A percentile compares a stretch with the other conserved stretches of the same genome.
Conservation (phyloP, 2,888 invertebrate species). For the Eucera pruinosa region DNA sequence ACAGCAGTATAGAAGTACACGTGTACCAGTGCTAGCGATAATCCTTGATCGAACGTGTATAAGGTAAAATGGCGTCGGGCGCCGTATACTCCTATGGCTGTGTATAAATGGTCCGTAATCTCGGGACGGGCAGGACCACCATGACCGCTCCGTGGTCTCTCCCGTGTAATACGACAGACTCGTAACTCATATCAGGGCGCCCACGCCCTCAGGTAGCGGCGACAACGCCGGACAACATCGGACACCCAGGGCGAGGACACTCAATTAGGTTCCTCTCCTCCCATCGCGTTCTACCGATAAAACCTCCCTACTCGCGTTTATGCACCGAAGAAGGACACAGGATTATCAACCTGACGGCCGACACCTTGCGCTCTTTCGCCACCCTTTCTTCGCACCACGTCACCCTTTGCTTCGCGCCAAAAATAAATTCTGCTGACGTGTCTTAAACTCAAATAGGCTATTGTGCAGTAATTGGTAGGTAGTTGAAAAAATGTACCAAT, state of each 20-base stretch:
- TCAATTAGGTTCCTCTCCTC: constrained; percentile 80
- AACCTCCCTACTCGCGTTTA: constrained; percentile 58
- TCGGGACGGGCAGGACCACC: constrained; percentile 78
- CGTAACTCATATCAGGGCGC: constrained; percentile 84
- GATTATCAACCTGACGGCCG: constrained; percentile 51
- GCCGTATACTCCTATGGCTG: constrained; percentile 47
- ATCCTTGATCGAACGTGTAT: constrained; percentile 50
- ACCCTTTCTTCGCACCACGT: constrained; percentile 18
- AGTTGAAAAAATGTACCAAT: too few relatives aligned
- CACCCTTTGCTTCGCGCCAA: background rate
- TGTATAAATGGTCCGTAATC: constrained; percentile 77
- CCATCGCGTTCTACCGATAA: constrained; percentile 67
- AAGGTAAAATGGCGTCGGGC: constrained; percentile 57
- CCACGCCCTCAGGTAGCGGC: constrained; percentile 83
- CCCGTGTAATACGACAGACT: constrained; percentile 82
- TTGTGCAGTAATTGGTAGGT: too few relatives aligned
- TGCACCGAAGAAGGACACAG: constrained; percentile 42
- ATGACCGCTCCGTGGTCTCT: constrained; percentile 73
- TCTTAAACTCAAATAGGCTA: background rate
- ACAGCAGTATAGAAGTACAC: constrained; percentile 5
- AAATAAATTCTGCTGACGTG: background rate
- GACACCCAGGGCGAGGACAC: constrained; percentile 84
- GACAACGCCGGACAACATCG: constrained; percentile 82
- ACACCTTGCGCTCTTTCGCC: constrained; percentile 58
- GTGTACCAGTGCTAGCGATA: constrained; percentile 39